These are phyloP conservation scores for Nyctereutes procyonoides DNA, from an alignment of 2,113 vertebrate genomes.

Conservation along the genomic window DNA sequence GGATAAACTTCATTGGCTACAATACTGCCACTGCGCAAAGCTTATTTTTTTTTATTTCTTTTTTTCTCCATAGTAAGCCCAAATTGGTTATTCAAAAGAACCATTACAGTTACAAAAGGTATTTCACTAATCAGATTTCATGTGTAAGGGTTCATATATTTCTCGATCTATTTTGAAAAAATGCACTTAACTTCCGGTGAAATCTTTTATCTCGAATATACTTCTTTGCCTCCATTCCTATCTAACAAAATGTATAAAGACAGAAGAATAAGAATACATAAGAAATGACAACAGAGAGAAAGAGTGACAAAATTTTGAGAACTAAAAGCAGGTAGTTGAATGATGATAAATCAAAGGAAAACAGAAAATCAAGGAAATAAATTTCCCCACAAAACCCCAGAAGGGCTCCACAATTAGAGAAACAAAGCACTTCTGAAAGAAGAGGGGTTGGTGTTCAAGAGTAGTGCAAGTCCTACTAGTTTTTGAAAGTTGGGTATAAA, in stretches of 20 bases:
- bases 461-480: not conserved
- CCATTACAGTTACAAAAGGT: not conserved
- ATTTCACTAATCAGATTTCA: not conserved
- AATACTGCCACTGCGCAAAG: too few species aligned
- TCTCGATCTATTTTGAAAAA: not conserved
- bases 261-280: not conserved
- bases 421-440: not conserved
- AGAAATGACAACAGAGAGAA: not conserved
- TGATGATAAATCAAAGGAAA: conserved; percentile 15
- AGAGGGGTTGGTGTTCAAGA: not conserved
- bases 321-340: not conserved
- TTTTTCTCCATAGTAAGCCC: not conserved
- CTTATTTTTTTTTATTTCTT: not conserved
- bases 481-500: not conserved
- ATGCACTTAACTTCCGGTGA: not conserved
- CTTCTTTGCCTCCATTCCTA: not conserved
- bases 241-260: not conserved
- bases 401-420: not conserved
- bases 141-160: not conserved
- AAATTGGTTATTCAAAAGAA: not conserved
- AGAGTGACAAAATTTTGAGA: not conserved
- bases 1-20: too few species aligned
- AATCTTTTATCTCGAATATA: not conserved
- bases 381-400: not conserved
- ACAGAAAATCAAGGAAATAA: not conserved